Conservation (phyloP, 2,797 vertebrate species). For the Xerus rutilus region DNA sequence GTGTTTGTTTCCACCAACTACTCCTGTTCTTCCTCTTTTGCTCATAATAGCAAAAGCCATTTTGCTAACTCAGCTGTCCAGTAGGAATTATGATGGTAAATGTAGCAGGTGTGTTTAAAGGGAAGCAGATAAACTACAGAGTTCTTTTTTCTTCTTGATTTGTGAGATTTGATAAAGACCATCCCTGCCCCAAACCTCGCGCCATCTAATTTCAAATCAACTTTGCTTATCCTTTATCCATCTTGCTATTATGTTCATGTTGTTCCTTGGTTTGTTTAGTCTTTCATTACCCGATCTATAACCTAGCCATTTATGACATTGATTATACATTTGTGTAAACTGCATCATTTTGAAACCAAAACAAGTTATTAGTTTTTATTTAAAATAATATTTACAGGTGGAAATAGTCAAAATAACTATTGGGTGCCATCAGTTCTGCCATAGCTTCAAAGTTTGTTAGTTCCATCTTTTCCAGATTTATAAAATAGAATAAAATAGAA, state of each 20-base stretch:
- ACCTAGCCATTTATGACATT: neutral
- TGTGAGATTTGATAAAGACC: neutral
- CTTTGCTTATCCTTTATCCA: neutral
- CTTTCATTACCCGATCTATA: slow-evolving; percentile 5
- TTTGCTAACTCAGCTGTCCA: neutral
- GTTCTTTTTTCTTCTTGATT: neutral
- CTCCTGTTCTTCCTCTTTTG: neutral
- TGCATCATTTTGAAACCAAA: slow-evolving; percentile 4
- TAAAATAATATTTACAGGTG: neutral
- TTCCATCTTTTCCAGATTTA: slow-evolving; percentile 6
- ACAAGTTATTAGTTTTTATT: slow-evolving; percentile 1
- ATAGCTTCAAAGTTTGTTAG: neutral
- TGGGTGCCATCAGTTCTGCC: neutral
- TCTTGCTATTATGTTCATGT: neutral
- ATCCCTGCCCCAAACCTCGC: neutral
- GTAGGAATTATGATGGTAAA: neutral
- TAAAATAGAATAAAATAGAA: neutral
- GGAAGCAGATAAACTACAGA: neutral
- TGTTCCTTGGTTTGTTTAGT: neutral
- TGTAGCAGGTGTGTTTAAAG: neutral
- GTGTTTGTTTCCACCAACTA: neutral
- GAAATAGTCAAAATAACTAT: neutral
- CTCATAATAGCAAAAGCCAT: neutral
- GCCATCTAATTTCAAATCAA: neutral
- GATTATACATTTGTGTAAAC: neutral